These are phyloP conservation scores for Phaonia tiefii DNA, from an alignment of 2,888 invertebrate genomes.

Conservation along the genomic window DNA sequence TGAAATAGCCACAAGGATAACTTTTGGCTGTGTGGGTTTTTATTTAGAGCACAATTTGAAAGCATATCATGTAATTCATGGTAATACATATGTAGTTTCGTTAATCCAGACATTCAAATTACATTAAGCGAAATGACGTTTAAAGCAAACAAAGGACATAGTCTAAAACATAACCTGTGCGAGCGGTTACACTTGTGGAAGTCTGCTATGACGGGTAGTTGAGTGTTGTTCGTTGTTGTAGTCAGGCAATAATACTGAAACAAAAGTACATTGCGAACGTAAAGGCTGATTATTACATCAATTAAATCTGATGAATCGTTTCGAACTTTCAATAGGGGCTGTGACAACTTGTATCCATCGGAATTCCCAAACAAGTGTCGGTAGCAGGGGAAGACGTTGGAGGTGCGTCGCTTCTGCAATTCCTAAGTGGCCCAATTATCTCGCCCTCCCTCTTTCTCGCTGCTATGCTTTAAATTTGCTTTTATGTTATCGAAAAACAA, in stretches of 20 bases:
- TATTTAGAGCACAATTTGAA: conserved; percentile 50
- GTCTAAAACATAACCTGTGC: neutral
- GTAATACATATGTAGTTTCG: conserved; percentile 49
- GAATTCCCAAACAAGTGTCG: too few species aligned
- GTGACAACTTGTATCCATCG: too few species aligned
- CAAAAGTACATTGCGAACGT: neutral
- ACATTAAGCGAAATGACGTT: conserved; percentile 15
- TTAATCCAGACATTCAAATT: conserved; percentile 34
- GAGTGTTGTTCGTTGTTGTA: too few species aligned
- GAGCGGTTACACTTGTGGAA: neutral
- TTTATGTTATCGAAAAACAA: conserved; percentile 77
- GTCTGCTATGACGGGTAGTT: neutral
- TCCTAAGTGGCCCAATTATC: conserved; percentile 64
- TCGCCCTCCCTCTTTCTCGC: conserved; percentile 36
- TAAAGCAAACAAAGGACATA: neutral
- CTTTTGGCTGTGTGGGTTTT: conserved; percentile 24
- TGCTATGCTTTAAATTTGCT: conserved; percentile 73
- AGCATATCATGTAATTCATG: conserved; percentile 46
- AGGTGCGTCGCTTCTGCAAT: too few species aligned
- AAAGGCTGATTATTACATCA: conserved; percentile 17
- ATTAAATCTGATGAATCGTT: neutral
- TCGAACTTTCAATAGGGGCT: conserved; percentile 27
- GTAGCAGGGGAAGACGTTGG: too few species aligned
- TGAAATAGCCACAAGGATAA: conserved; percentile 57
- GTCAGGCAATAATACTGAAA: too few species aligned